Conservation (phyloP, 2,113 vertebrate species). For the Rhegmatorhina hoffmannsi region DNA sequence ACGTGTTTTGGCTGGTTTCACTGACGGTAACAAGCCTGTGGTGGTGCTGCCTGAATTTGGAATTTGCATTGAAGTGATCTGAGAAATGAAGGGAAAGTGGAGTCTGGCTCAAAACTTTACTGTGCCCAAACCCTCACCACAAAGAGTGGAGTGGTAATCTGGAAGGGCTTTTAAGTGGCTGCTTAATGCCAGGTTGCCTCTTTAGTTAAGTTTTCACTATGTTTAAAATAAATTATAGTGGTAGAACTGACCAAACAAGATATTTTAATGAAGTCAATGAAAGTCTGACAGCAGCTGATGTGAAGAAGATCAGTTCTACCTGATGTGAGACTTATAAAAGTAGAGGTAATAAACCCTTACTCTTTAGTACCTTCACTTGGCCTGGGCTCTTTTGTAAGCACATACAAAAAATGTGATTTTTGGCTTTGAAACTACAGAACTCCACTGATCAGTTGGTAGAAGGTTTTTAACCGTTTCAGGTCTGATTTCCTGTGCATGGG, state of each 20-base stretch:
- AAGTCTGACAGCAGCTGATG: constrained; percentile 26
- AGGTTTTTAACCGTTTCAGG: background rate
- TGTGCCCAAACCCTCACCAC: constrained; percentile 48
- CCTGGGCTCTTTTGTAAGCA: background rate
- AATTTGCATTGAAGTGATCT: constrained; percentile 44
- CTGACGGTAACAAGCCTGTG: constrained; percentile 53
- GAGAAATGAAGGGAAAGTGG: constrained; percentile 46
- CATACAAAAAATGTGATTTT: background rate
- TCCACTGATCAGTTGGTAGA: background rate
- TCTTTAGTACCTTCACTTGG: background rate
- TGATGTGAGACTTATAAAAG: background rate
- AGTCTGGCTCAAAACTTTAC: constrained; percentile 33
- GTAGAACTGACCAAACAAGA: constrained; percentile 69
- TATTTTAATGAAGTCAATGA: constrained; percentile 55
- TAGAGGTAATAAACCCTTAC: background rate
- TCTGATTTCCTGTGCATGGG: background rate
- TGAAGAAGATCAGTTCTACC: background rate
- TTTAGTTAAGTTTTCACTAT: constrained; percentile 61
- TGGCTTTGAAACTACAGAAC: background rate
- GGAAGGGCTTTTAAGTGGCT: constrained; percentile 61
- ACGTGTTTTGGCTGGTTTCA: constrained; percentile 64
- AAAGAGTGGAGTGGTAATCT: constrained; percentile 56
- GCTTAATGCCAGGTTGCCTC: constrained; percentile 58
- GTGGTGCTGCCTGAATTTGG: constrained; percentile 47
- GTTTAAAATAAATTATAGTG: constrained; percentile 67